Base-by-base conservation (phyloP, 2,797 vertebrate genomes). In the Chlorospingus semifuscus region DNA sequence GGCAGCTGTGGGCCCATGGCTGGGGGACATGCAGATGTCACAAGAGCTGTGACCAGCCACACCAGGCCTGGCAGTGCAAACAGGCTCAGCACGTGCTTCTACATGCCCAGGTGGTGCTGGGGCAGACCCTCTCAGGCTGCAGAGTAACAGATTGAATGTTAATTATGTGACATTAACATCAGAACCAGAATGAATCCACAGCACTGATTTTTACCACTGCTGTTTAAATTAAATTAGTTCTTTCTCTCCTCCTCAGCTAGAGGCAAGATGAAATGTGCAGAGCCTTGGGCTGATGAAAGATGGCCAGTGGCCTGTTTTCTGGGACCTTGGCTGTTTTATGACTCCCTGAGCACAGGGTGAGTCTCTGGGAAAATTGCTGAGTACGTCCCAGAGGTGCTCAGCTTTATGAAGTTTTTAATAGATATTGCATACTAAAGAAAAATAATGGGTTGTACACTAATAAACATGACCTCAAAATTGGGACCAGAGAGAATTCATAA, bases 201-300 rank as follows among this genome's bases (percentile, higher is more conserved):
- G 47, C 29, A 32, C 1, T 55, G 50, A 17, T 16, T 86, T 88
- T 88, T 68, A 78, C 27, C 44, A 23, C 27, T 0, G 50, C 92
- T 97, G 94, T 95, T 83, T 96, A 97, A 97, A 97, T 97, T 52
- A 50, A 56, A 34, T 26, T 20, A 27, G 60, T 37, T 22, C 30
- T 87, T 78, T 78, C 69, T 88, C 15, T 27, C 10, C 56, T 50
- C 15, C 42, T 89, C 81, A 79, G 70, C 42, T 41, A 59, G 79
- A 18, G 27, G 46, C 41, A 56, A 49, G 44, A 68, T 1, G 3
- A 59, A 65, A 69, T 23, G 66, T 70, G 47, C 27, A 55, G 55
- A 87, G 29, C 50, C 23, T 24, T 23, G 5, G 24, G 47, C 55
- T 89, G n/a, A 44, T 44, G 59, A 59, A 29, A 84, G 47, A 37